These are phyloP conservation scores for Oceanodroma tethys DNA, from an alignment of 2,113 vertebrate genomes.

Conservation along the genomic window DNA sequence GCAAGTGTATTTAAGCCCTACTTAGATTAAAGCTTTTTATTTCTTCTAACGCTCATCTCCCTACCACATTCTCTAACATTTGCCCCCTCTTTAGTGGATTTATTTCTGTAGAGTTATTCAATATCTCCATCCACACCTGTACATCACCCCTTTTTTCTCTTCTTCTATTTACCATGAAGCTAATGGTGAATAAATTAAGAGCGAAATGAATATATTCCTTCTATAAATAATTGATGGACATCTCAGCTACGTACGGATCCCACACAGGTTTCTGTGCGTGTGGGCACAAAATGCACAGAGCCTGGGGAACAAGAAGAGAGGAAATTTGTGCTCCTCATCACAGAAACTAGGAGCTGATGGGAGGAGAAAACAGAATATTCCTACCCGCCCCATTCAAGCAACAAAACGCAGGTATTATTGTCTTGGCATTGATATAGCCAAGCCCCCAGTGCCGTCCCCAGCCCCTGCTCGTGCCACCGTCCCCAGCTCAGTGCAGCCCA, in stretches of 20 bases:
- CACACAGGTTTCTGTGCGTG: not conserved
- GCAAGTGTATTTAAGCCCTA: constrained; percentile 8
- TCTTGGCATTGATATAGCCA: not conserved
- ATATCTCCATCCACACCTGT: not conserved
- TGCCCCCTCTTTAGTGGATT: not conserved
- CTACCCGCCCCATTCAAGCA: not conserved
- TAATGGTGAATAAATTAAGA: constrained; percentile 28
- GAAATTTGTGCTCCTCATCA: not conserved
- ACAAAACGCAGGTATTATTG: fast-evolving
- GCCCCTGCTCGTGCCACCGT: not conserved
- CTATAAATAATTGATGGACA: constrained; percentile 59
- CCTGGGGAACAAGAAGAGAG: not conserved
- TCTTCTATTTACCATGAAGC: not conserved
- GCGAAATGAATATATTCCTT: not conserved
- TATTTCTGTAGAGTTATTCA: not conserved
- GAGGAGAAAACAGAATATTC: not conserved
- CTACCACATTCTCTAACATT: not conserved
- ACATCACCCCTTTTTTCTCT: not conserved
- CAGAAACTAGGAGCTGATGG: not conserved
- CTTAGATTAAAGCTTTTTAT: constrained; percentile 42
- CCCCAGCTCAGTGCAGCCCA: not conserved
- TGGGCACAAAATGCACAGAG: not conserved
- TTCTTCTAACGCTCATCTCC: not conserved
- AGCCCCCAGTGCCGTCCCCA: not conserved
- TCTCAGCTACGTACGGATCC: not conserved